Conservation (phyloP, 2,113 vertebrate species). For the Rynchops niger region DNA sequence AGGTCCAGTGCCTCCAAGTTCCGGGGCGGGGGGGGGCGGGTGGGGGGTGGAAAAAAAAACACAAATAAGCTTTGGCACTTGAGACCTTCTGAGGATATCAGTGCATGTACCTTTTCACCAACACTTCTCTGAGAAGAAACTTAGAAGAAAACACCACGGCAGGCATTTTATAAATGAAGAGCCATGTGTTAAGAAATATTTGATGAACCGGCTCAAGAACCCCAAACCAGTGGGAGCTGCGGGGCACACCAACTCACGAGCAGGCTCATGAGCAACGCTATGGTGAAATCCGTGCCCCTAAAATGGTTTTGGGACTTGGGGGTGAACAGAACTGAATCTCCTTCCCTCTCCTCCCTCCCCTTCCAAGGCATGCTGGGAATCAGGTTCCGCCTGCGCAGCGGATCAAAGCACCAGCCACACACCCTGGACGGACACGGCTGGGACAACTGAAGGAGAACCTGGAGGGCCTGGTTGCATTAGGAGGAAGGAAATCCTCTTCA, state of each 20-base stretch:
- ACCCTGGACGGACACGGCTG: rapidly evolving
- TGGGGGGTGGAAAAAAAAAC: too few relatives aligned
- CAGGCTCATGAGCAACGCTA: neutral
- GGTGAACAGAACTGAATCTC: neutral
- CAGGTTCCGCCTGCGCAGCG: too few relatives aligned
- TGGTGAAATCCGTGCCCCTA: neutral
- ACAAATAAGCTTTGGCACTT: neutral
- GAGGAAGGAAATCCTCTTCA: neutral
- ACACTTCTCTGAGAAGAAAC: neutral
- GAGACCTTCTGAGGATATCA: neutral
- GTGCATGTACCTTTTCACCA: neutral
- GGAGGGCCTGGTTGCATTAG: too few relatives aligned
- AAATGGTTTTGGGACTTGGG: rapidly evolving
- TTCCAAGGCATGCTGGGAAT: neutral
- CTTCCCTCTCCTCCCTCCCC: neutral
- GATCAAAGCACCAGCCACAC: neutral
- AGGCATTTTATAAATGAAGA: neutral
- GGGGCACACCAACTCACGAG: neutral
- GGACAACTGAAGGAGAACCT: neutral
- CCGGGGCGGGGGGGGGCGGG: too few relatives aligned
- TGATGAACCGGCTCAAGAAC: neutral
- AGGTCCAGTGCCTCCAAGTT: neutral
- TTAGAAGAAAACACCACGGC: neutral
- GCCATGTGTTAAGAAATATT: neutral
- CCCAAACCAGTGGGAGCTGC: neutral